Conservation (phyloP, 2,797 vertebrate species). For the Alfaro cultratus region DNA sequence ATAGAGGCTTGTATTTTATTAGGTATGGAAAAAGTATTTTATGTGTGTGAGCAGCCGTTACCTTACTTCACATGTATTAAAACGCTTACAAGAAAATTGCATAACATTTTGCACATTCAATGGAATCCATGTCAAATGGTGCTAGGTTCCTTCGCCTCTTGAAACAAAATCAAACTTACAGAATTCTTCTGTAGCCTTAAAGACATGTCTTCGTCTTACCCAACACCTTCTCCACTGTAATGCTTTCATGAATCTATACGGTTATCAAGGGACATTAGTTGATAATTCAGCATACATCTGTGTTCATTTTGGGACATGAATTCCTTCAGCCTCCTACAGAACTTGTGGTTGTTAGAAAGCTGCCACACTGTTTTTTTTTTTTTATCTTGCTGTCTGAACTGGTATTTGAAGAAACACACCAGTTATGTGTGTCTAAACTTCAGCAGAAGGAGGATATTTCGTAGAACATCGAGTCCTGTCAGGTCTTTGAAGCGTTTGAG, state of each 20-base stretch:
- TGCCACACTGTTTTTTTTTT: not conserved
- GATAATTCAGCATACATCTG: constrained; percentile 63
- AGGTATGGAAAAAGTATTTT: not conserved
- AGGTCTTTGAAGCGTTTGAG: not conserved
- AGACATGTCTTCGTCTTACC: constrained; percentile 17
- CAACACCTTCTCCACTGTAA: constrained; percentile 28
- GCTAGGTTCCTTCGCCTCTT: not conserved
- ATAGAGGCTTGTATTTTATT: constrained; percentile 22
- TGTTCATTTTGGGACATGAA: constrained; percentile 69
- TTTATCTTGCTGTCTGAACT: not conserved
- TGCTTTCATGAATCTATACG: constrained; percentile 41
- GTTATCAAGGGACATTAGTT: constrained; percentile 44
- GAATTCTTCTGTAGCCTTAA: constrained; percentile 9
- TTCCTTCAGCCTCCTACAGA: constrained; percentile 54
- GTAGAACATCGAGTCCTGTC: not conserved
- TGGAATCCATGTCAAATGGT: not conserved
- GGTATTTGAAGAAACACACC: not conserved
- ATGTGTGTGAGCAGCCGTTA: constrained; percentile 41
- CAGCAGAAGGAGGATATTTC: not conserved
- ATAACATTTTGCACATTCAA: not conserved
- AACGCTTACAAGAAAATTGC: constrained; percentile 8
- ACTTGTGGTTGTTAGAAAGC: constrained; percentile 40
- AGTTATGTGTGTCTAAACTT: not conserved
- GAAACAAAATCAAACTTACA: not conserved
- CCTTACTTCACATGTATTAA: constrained; percentile 28